Percentiles rank a stretch among this genome's conserved stretches.
phyloP scores from a whole-genome alignment of 2,888 invertebrate species.

The Athalia circularis region DNA sequence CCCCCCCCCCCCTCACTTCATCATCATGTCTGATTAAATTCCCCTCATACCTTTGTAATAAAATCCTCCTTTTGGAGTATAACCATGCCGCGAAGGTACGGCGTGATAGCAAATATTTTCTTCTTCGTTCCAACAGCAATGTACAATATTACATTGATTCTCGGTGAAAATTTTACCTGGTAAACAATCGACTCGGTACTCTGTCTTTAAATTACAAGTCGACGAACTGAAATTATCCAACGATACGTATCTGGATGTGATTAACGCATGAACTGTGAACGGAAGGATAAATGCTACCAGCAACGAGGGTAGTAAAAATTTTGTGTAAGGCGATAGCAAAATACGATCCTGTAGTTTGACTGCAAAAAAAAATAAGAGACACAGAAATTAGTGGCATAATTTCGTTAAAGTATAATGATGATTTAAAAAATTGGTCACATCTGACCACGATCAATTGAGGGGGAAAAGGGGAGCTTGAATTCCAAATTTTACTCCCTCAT shows the following conservation, averaged over 20 bases:
- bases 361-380: conserved; percentile 15
- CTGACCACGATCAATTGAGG: too few species aligned
- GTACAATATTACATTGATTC: conserved; percentile 71
- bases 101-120: conserved; percentile 76
- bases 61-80: conserved; percentile 65
- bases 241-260: conserved; percentile 48
- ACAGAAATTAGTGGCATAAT: not conserved
- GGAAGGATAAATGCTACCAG: conserved; percentile 50
- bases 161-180: conserved; percentile 64
- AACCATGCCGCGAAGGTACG: conserved; percentile 76
- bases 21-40: not conserved
- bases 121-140: conserved; percentile 76
- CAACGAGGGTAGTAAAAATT: conserved; percentile 55
- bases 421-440: too few species aligned
- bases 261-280: conserved; percentile 49
- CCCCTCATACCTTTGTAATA: conserved; percentile 23
- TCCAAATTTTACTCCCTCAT: too few species aligned
- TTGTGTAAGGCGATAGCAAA: conserved; percentile 52
- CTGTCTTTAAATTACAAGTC: conserved; percentile 55
- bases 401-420: not conserved
- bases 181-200: conserved; percentile 57
- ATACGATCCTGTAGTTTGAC: conserved; percentile 52
- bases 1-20: not conserved
- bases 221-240: conserved; percentile 45
- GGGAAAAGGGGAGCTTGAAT: too few species aligned